Evolutionary conservation across 2,888 invertebrate genomes (phyloP), one percentile per base, ranked within the genome.

Genomic region (Tromatobia lineatoria): DNA sequence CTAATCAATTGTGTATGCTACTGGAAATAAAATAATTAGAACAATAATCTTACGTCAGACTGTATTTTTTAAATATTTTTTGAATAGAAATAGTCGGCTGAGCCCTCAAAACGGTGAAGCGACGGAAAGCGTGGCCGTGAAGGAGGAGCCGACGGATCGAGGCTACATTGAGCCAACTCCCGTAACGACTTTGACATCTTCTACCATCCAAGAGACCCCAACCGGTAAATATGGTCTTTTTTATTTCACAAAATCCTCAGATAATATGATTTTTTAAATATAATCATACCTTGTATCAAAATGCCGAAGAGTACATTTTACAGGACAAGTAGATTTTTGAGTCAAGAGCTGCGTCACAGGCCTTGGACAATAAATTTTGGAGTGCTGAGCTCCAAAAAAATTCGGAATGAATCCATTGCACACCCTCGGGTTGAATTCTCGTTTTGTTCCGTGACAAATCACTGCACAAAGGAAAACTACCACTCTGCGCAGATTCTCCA

Each of bases 131-230:
- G 86, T 92, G 47, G 88, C 92, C 18, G 91, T 92, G 61, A 92
- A 92, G 77, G 90, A 92, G 52, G 92, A 92, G 74, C 92, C 92
- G 54, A 83, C 90, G 54, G 92, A 92, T 82, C 89, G 91, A 54
- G 90, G 90, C 18, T 92, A 92, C 80, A 86, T 88, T 13, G 92
- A 92, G 47, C 86, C 90, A 23, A 86, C 90, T 47, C 61, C 88
- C 42, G 87, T 91, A 2, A 78, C 90, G 11, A 90, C 77, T 42
- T 87, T 89, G 74, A 67, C 90, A 4, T 82, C 90, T 11, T 85
- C 90, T 42, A 85, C 88, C n/a, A 82, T 88, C 29, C 89, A 89
- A 80, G 90, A 90, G 13, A 82, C 88, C 29, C 88, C 85, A 38
- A 90, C 86, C 67, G 88, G 91, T 91, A 86, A 91, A 88, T 80